Evolutionary conservation across 2,888 invertebrate species (phyloP).

Genomic region (Lamproptera curius): DNA sequence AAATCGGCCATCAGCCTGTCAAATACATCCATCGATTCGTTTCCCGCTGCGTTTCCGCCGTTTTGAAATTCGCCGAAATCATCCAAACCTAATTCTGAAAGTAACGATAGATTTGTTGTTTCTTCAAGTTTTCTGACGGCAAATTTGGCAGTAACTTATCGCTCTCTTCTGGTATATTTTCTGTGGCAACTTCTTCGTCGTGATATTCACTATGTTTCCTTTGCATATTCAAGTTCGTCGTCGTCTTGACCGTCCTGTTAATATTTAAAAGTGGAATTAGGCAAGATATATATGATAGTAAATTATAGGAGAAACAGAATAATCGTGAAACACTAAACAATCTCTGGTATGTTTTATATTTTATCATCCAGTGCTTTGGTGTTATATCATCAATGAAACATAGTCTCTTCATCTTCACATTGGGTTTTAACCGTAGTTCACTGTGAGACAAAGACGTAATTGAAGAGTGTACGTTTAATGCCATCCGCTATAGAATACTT

Average conservation of each 20-base stretch:
- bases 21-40: slow-evolving; percentile 47
- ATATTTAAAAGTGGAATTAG: too few species aligned
- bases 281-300: too few species aligned
- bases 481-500: too few species aligned
- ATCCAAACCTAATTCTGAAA: slow-evolving; percentile 76
- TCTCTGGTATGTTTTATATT: too few species aligned
- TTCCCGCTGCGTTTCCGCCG: slow-evolving; percentile 45
- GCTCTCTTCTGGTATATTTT: slow-evolving; percentile 52
- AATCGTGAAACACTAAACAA: too few species aligned
- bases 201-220: slow-evolving; percentile 70
- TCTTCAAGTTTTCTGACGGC: slow-evolving; percentile 26
- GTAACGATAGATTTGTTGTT: slow-evolving; percentile 58
- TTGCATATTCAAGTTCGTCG: slow-evolving; percentile 72
- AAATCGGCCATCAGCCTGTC: slow-evolving; percentile 64
- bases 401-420: too few species aligned
- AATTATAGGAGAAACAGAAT: too few species aligned
- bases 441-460: too few species aligned
- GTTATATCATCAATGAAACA: too few species aligned
- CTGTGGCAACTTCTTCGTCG: slow-evolving; percentile 52
- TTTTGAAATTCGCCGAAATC: slow-evolving; percentile 71
- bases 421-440: too few species aligned
- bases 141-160: slow-evolving; percentile 59
- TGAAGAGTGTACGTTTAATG: too few species aligned
- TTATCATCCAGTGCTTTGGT: too few species aligned
- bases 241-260: slow-evolving; percentile 71